Percentiles rank a stretch among this genome's conserved stretches.
Conservation (phyloP, 92 coral and sea anemone species). For the Zoanthus sansibaricus region DNA sequence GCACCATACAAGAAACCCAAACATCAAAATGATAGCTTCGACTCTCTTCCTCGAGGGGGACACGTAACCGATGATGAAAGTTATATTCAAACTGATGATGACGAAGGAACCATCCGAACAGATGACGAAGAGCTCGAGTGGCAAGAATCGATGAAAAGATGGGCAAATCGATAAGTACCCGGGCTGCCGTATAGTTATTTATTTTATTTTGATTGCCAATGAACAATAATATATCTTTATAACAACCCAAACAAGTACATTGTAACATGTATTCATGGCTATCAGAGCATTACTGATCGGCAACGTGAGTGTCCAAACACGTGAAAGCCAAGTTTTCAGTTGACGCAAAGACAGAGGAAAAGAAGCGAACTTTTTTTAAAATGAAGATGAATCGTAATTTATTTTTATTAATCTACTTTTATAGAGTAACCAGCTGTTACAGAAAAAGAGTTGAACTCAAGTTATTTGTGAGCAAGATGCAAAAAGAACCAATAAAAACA, state of each 20-base stretch:
- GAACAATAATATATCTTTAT: neutral
- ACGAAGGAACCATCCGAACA: conserved; percentile 87
- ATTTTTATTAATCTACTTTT: too few species aligned
- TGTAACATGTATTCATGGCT: neutral
- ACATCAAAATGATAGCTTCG: conserved; percentile 72
- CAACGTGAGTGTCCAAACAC: too few species aligned
- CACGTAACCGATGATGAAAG: conserved; percentile 94
- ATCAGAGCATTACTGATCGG: neutral
- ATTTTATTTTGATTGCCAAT: neutral
- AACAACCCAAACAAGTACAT: neutral
- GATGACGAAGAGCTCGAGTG: conserved; percentile 94
- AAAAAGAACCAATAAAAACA: too few species aligned
- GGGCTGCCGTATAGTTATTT: conserved; percentile 4
- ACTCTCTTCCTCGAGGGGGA: conserved; percentile 77
- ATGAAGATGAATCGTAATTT: too few species aligned
- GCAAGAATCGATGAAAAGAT: conserved; percentile 92
- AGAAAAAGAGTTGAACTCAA: too few species aligned
- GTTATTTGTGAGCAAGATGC: too few species aligned
- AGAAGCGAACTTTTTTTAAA: too few species aligned
- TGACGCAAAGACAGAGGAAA: too few species aligned
- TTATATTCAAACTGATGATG: conserved; percentile 93
- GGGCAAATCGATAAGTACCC: conserved; percentile 60
- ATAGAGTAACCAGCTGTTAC: too few species aligned
- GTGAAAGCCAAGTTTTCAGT: too few species aligned
- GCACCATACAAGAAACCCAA: conserved; percentile 48